Base-by-base conservation (phyloP, 2,113 vertebrate genomes). In the Ciconia stormi region DNA sequence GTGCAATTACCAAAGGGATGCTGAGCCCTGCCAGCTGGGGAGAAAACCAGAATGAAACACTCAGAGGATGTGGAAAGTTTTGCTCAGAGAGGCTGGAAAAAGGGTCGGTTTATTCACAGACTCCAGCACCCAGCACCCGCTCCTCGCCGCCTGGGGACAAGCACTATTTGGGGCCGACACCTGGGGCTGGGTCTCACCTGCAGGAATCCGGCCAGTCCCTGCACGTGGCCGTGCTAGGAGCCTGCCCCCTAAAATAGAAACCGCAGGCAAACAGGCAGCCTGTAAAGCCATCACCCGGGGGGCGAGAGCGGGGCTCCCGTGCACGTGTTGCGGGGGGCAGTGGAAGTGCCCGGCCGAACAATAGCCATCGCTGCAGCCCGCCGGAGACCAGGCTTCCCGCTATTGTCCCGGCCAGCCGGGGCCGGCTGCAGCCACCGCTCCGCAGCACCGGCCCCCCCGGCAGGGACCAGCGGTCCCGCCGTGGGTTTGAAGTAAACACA, bases 331-430 rank as follows among this genome's bases (percentile, higher is more conserved):
- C 3, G 3, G 76, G 90, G 82, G 71, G 38, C 6, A 1, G 73
- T 96, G 93, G 95, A 91, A 96, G 84, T 6, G 62, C 91, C 94
- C 18, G 1, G 87, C 26, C 0, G 2, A 96, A 98, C 97, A 98
- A 97, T 97, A 50, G 93, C 87, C 93, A 13, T 4, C 10, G 26
- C 86, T 2, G 38, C 15, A 62, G 93, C 93, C 44, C 70, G 10
- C 91, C 18, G 8, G 78, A 91, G 95, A 89, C 89, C 87, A 15
- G 2, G 62, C 96, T 98, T 98, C 98, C 98, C 90, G 18, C 91
- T 78, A 98, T 98, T 98, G 98, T 98, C 96, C 95, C 40, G 0
- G 89, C 93, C 89, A 83, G 70, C 62, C 16, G 3, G 47, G 78
- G 44, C 53, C 9, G 30, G 81, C 87, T 62, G 82, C 50, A 70